These are phyloP conservation scores for Euwallacea fornicatus DNA, from an alignment of 1,140 invertebrate species.

Conservation along the genomic window DNA sequence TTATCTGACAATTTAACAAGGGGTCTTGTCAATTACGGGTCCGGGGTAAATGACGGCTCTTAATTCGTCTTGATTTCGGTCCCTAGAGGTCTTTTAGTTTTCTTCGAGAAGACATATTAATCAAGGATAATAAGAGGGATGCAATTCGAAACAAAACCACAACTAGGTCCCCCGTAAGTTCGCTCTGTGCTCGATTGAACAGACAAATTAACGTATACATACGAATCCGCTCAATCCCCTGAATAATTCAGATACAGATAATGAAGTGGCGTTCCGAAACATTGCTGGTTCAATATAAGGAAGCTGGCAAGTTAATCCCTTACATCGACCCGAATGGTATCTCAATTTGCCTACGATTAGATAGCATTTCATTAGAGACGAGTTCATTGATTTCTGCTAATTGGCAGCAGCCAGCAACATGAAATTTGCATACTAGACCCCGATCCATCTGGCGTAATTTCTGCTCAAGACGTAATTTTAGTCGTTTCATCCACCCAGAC, in stretches of 20 bases:
- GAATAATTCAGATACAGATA: conserved; percentile 10
- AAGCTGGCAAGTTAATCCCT: conserved; percentile 25
- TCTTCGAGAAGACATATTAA: too few species aligned
- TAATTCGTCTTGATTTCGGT: conserved; percentile 27
- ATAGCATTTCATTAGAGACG: conserved; percentile 28
- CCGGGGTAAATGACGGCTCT: conserved; percentile 2
- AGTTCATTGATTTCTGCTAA: conserved; percentile 26
- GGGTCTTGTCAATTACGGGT: conserved; percentile 28
- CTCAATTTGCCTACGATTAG: conserved; percentile 25
- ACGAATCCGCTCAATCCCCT: neutral
- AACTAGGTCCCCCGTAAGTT: neutral
- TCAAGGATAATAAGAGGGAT: neutral
- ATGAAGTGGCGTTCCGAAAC: conserved; percentile 13
- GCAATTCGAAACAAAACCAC: neutral
- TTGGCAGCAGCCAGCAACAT: conserved; percentile 15
- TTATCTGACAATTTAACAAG: conserved; percentile 35
- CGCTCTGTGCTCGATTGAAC: neutral
- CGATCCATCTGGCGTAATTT: conserved; percentile 7
- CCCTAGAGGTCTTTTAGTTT: too few species aligned
- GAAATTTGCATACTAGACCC: conserved; percentile 21
- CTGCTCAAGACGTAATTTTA: neutral
- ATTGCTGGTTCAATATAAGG: conserved; percentile 11
- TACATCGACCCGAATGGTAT: conserved; percentile 17
- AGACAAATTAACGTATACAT: conserved; percentile 4
- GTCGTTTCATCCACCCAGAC: neutral